A percentile compares a stretch with the other conserved stretches of the same genome.
Evolutionary conservation across 53 echinoderm and acorn worm species (phyloP).

Genomic region (Stichopus horrens): DNA sequence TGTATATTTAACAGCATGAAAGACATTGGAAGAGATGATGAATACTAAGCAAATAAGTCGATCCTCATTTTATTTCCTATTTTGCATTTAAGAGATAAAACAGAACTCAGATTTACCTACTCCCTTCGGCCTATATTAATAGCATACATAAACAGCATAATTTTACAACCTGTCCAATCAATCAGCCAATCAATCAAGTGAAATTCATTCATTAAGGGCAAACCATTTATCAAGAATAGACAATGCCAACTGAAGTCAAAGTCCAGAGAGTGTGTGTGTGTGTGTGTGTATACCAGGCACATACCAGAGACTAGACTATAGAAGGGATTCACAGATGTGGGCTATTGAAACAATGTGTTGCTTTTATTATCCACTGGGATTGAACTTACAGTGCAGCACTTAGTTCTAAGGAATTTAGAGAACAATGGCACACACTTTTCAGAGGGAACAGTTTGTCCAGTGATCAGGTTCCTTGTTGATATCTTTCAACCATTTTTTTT

Average conservation of each 20-base stretch:
- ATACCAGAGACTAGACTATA: too few species aligned
- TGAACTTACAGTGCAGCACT: too few species aligned
- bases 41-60: neutral
- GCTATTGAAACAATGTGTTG: too few species aligned
- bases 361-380: too few species aligned
- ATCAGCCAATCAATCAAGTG: conserved; percentile 32
- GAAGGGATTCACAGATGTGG: too few species aligned
- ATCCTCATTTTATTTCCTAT: neutral
- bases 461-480: too few species aligned
- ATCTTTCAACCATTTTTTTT: too few species aligned
- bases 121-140: conserved; percentile 12
- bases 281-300: too few species aligned
- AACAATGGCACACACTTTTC: too few species aligned
- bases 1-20: too few species aligned
- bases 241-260: conserved; percentile 4
- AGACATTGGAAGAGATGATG: neutral
- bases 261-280: neutral
- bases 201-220: conserved; percentile 25
- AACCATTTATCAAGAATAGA: conserved; percentile 31
- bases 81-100: neutral
- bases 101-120: neutral
- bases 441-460: too few species aligned
- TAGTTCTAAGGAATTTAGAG: too few species aligned
- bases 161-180: conserved; percentile 28
- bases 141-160: conserved; percentile 22